These are phyloP conservation scores for Oncorhynchus kisutch DNA, from an alignment of 2,113 vertebrate species.

Conservation along the genomic window DNA sequence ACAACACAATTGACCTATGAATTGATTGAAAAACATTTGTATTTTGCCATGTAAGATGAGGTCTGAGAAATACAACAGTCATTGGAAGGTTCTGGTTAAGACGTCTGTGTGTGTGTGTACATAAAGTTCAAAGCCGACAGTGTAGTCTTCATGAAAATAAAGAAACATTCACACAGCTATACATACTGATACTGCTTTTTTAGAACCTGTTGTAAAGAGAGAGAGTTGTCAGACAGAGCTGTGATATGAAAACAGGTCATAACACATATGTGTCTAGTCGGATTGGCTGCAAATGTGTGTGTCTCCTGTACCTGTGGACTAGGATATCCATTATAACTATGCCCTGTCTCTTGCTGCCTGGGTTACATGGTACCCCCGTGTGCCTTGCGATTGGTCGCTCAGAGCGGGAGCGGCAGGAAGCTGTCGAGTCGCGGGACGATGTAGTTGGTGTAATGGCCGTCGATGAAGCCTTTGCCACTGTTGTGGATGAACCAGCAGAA, in stretches of 20 bases:
- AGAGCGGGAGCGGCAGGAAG: slow-evolving; percentile 73
- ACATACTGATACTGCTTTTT: neutral
- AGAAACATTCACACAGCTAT: neutral
- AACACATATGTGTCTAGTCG: neutral
- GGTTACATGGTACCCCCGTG: neutral
- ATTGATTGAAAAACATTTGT: neutral
- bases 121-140: neutral
- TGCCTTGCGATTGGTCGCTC: slow-evolving; percentile 37
- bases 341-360: neutral
- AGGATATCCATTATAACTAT: neutral
- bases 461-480: slow-evolving; percentile 94
- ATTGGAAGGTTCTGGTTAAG: neutral
- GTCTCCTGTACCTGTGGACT: neutral
- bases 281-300: neutral
- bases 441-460: slow-evolving; percentile 87
- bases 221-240: neutral
- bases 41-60: neutral
- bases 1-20: slow-evolving; percentile 3
- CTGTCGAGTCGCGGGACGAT: slow-evolving; percentile 85
- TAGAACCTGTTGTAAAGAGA: neutral
- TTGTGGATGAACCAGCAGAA: slow-evolving; percentile 97
- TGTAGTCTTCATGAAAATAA: neutral
- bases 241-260: neutral
- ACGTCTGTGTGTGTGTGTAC: neutral
- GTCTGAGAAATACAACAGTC: neutral